Conservation (phyloP, 2,113 vertebrate species). For the Saccopteryx leptura region DNA sequence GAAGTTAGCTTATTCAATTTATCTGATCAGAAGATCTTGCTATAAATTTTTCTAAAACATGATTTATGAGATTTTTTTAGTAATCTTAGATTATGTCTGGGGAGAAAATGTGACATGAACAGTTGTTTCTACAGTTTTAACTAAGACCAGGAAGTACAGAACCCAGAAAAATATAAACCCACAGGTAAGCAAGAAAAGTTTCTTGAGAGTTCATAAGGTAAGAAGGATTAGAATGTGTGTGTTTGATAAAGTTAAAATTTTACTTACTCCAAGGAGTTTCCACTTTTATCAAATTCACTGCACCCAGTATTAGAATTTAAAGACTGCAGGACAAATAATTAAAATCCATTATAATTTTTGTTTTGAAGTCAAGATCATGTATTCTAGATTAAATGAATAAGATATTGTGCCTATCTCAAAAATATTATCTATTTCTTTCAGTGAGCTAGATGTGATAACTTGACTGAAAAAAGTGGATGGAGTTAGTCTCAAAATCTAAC, state of each 20-base stretch:
- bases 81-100: conserved; percentile 52
- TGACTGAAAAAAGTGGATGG: too few relatives aligned
- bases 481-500: not conserved
- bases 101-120: conserved; percentile 55
- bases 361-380: not conserved
- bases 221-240: not conserved
- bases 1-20: conserved; percentile 68
- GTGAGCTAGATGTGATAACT: not conserved
- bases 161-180: conserved; percentile 17
- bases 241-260: not conserved
- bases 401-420: not conserved
- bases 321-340: not conserved
- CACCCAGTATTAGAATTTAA: not conserved
- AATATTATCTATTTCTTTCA: not conserved
- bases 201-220: not conserved
- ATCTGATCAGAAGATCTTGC: conserved; percentile 73
- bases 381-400: not conserved
- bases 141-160: not conserved
- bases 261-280: not conserved
- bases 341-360: not conserved
- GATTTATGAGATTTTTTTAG: conserved; percentile 75
- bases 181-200: not conserved
- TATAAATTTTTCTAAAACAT: conserved; percentile 79
- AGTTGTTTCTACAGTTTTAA: conserved; percentile 55
- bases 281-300: not conserved